Evolutionary conservation across 1,140 invertebrate genomes (phyloP).

Genomic region (Semibalanus balanoides): DNA sequence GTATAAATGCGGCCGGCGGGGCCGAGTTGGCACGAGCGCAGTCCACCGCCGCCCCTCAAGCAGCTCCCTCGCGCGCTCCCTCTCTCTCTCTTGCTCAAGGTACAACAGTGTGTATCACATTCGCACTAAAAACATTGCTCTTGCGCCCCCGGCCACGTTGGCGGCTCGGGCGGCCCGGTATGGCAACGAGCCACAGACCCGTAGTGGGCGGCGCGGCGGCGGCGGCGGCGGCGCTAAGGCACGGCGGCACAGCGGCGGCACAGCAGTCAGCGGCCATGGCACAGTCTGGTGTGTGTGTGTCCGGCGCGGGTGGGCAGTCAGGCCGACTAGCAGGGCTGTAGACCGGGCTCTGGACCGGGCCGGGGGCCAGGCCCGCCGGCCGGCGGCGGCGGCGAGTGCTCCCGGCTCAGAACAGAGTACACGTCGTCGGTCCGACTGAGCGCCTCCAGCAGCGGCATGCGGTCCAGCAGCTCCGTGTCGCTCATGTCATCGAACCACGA

Average conservation of each 20-base stretch:
- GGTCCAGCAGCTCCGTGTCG: slow-evolving; percentile 82
- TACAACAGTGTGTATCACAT: neutral
- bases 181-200: neutral
- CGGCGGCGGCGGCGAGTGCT: slow-evolving; percentile 14
- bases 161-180: neutral
- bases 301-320: too few relatives aligned
- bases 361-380: too few relatives aligned
- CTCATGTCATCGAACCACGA: slow-evolving; percentile 97
- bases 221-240: neutral
- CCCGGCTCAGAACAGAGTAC: slow-evolving; percentile 74
- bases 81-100: neutral
- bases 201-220: neutral
- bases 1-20: neutral
- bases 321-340: neutral
- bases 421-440: slow-evolving; percentile 86
- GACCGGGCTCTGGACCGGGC: too few relatives aligned
- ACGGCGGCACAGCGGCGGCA: neutral
- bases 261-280: neutral
- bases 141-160: too few relatives aligned
- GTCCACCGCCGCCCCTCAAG: too few relatives aligned
- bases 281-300: neutral
- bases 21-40: too few relatives aligned
- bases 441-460: slow-evolving; percentile 92
- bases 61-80: too few relatives aligned
- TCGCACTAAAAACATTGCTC: neutral